Base-by-base conservation (phyloP, 2,888 invertebrate species). In the Dicyrtoma fusca region DNA sequence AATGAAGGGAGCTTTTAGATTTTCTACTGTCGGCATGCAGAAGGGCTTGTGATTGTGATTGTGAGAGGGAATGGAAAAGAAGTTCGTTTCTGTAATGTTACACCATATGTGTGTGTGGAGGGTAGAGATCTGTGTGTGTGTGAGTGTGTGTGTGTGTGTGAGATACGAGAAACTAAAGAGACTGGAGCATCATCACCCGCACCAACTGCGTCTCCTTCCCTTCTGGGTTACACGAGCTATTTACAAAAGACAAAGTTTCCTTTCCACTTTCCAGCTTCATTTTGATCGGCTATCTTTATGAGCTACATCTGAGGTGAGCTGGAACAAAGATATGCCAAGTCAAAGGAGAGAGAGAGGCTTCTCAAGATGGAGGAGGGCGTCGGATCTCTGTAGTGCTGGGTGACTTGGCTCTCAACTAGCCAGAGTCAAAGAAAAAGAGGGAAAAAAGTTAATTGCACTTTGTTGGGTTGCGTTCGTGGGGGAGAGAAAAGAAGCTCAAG, bases 231-330 rank as follows among this genome's bases (percentile, higher is more conserved):
- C 55, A 68, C 42, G 55, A 68, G 66, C 66, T 68, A 55, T 68
- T 68, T 70, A 70, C 51, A 53, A 70, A 70, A 25, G 62, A 70
- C 63, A 70, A 51, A 53, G 49, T 70, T 70, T 69, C 44, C 55
- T 45, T 69, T 45, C 21, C 49, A 47, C 5, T 51, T 34, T 62
- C 59, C 45, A 49, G 25, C 49, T 47, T 11, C 11, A 59, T 68
- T 68, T 57, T 68, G 68, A 68, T 68, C 68, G 55, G 53, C 57
- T 68, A 69, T 69, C 69, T 69, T 69, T 59, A 68, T 55, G 69
- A 57, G 59, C 42, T 59, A 42, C 53, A 34, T 23, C 57, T 59
- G 57, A 69, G 57, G 59, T 69, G 59, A 59, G 57, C 44, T 59
- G 69, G 57, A 65, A 65, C 47, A 65, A 51, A 51, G 53, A 65